Evolutionary conservation across 2,888 invertebrate genomes (phyloP).

Genomic region (Strigamia crassipes): DNA sequence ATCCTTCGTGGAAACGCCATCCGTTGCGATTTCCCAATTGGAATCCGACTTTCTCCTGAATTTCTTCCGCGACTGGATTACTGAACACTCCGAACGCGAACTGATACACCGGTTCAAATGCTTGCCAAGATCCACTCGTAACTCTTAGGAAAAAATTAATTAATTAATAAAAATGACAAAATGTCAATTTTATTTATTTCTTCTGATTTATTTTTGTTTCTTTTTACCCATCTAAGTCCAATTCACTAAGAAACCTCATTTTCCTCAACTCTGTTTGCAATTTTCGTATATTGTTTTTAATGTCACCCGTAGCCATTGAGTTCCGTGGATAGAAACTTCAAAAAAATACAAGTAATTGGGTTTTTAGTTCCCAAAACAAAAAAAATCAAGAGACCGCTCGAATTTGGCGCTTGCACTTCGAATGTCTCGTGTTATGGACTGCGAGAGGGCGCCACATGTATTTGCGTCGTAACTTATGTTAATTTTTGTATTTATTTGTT

Average conservation of each 20-base stretch:
- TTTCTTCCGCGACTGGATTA: constrained; percentile 29
- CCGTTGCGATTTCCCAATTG: neutral
- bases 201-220: no score
- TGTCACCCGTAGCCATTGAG: constrained; percentile 45
- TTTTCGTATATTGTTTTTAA: constrained; percentile 45
- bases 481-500: no score
- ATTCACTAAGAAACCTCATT: constrained; percentile 44
- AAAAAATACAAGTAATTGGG: neutral
- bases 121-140: neutral
- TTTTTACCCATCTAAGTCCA: constrained; percentile 45
- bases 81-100: constrained; percentile 8
- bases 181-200: neutral
- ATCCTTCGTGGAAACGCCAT: constrained; percentile 35
- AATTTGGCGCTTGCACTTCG: constrained; percentile 12
- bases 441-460: neutral
- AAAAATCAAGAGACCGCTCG: constrained; percentile 7
- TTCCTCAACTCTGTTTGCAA: constrained; percentile 45
- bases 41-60: constrained; percentile 41
- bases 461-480: neutral
- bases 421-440: neutral
- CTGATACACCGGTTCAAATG: constrained; percentile 39
- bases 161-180: neutral
- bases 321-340: neutral
- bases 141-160: neutral
- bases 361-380: neutral